Percentiles rank a stretch among this genome's conserved stretches.
Evolutionary conservation across 92 coral and sea anemone species (phyloP).

Genomic region (Zoanthus gigantus): DNA sequence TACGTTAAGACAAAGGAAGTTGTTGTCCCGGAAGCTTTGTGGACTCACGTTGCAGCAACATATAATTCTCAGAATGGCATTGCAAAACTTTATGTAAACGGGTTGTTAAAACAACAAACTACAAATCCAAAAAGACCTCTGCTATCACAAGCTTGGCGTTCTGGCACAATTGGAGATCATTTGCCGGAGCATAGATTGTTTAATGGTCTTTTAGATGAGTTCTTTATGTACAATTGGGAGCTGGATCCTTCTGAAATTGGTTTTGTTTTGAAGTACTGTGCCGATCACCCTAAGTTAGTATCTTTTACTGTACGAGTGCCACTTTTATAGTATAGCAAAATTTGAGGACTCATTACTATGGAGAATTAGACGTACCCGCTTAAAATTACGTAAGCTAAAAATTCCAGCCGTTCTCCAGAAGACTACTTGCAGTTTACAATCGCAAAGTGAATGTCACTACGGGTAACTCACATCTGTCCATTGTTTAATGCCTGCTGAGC

Average conservation of each 20-base stretch:
- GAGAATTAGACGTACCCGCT: too few relatives aligned
- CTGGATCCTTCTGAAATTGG: slow-evolving; percentile 90
- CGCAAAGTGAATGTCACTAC: too few relatives aligned
- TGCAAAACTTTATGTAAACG: slow-evolving; percentile 91
- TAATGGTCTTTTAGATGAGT: slow-evolving; percentile 92
- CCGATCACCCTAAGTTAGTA: slow-evolving; percentile 95
- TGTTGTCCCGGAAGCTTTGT: slow-evolving; percentile 93
- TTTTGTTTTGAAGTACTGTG: slow-evolving; percentile 94
- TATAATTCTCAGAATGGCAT: slow-evolving; percentile 81
- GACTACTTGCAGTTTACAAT: too few relatives aligned
- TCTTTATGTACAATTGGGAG: slow-evolving; percentile 98
- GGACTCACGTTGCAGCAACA: slow-evolving; percentile 97
- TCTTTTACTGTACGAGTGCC: slow-evolving; percentile 98
- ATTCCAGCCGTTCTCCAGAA: too few relatives aligned
- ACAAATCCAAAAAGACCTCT: slow-evolving; percentile 70
- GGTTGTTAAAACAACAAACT: slow-evolving; percentile 75
- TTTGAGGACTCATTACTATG: too few relatives aligned
- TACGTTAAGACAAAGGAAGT: slow-evolving; percentile 83
- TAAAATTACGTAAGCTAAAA: too few relatives aligned
- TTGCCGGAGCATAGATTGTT: slow-evolving; percentile 74
- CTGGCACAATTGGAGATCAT: slow-evolving; percentile 87
- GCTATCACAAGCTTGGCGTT: slow-evolving; percentile 87
- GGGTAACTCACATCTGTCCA: too few relatives aligned
- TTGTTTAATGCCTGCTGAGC: too few relatives aligned
- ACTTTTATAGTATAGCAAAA: slow-evolving; percentile 41